Conservation (phyloP, 2,113 vertebrate species). For the Reinhardtius hippoglossoides region DNA sequence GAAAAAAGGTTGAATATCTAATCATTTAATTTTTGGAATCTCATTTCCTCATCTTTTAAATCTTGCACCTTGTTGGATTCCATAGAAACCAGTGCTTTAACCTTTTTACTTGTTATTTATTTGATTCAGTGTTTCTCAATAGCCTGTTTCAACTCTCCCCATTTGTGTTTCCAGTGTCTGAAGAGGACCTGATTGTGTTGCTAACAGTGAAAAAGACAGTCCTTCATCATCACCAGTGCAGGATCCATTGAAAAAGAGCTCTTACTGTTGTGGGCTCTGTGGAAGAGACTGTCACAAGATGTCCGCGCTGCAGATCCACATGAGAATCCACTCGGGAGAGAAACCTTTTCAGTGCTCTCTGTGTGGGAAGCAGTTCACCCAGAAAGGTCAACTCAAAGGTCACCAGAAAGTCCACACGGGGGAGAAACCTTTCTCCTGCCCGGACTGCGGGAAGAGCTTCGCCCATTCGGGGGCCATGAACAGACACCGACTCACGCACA, state of each 20-base stretch:
- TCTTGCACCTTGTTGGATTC: not conserved
- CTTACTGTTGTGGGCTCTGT: conserved; percentile 77
- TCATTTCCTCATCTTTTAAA: not conserved
- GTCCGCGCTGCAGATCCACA: conserved; percentile 76
- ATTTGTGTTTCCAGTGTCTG: conserved; percentile 37
- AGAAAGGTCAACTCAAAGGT: conserved; percentile 76
- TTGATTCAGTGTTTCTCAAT: not conserved
- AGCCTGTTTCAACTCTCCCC: not conserved
- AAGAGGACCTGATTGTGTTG: not conserved
- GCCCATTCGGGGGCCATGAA: conserved; percentile 76
- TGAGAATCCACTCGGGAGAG: conserved; percentile 77
- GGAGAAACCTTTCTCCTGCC: conserved; percentile 74
- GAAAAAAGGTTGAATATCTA: not conserved
- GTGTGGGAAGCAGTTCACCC: conserved; percentile 79
- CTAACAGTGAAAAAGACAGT: conserved; percentile 22
- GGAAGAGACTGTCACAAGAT: conserved; percentile 80
- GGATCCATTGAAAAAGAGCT: conserved; percentile 46
- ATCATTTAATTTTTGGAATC: not conserved
- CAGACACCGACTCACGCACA: conserved; percentile 78
- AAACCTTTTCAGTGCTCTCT: conserved; percentile 72
- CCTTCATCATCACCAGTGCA: conserved; percentile 18
- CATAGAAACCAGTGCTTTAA: not conserved
- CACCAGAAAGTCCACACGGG: conserved; percentile 80
- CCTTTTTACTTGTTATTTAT: too few relatives aligned
- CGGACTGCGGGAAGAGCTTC: conserved; percentile 77